Base-by-base conservation (phyloP, 2,113 vertebrate genomes). In the Stigmatopora nigra region DNA sequence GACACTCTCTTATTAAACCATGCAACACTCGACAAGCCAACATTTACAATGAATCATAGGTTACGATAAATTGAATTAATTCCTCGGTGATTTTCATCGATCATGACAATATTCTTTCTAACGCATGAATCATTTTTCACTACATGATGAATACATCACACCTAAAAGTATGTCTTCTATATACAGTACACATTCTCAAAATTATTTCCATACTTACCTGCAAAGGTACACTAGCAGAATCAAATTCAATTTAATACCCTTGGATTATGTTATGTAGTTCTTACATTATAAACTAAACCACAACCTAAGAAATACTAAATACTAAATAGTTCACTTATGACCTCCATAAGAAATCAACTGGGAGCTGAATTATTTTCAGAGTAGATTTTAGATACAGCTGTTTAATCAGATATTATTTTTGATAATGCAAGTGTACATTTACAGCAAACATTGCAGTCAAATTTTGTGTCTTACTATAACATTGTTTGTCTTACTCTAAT, bases 11-110 rank as follows among this genome's bases (percentile, higher is more conserved):
- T 68, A 72, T 73, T 82, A 83, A 79, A 87, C 77, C 89, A 90
- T 90, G 89, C 89, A 88, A 85, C 84, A 89, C 77, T 69, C 75
- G 87, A 86, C 84, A 87, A 85, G 80, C 85, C 78, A 69, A 87
- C 80, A 78, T 84, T 61, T 83, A 88, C 82, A 84, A 64, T 85
- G 76, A 83, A 64, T 82, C 76, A 73, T 13, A 71, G 64, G 78
- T 78, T 75, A 81, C 82, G 62, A 82, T 51, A 19, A 61, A 49
- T 81, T 80, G 71, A 72, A 77, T 80, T 75, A 72, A 74, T 74
- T 82, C 82, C 73, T 56, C 65, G 61, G 68, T 66, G 78, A 84
- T 85, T 72, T 77, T 84, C 77, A 80, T 75, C 78, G 72, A 83
- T 81, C 83, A 77, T 73, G 64, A 83, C 82, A 76, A 83, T 60